Evolutionary conservation across 2,888 invertebrate genomes (phyloP).

Genomic region (Aquatica leii): DNA sequence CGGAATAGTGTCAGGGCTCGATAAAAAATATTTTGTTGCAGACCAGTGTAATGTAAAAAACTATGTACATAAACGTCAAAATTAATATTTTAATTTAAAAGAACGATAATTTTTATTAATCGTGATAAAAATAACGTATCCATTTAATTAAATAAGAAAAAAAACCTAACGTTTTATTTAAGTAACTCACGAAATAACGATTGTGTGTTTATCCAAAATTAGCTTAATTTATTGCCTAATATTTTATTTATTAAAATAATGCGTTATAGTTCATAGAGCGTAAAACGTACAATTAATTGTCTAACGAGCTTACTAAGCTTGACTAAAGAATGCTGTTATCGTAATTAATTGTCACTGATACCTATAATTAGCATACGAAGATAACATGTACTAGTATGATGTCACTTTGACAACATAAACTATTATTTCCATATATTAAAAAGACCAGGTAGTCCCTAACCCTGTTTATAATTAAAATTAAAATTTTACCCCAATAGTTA

Average conservation of each 20-base stretch:
- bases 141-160: not conserved
- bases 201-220: constrained; percentile 13
- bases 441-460: not conserved
- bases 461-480: constrained; percentile 12
- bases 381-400: constrained; percentile 27
- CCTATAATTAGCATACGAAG: constrained; percentile 39
- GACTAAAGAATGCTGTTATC: constrained; percentile 47
- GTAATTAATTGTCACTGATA: constrained; percentile 52
- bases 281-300: constrained; percentile 46
- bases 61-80: too few relatives aligned
- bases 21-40: too few relatives aligned
- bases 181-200: constrained; percentile 7
- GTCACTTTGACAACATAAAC: constrained; percentile 18
- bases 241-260: constrained; percentile 22
- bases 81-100: too few relatives aligned
- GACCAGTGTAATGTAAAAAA: too few relatives aligned
- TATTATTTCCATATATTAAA: constrained; percentile 22
- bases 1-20: too few relatives aligned
- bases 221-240: constrained; percentile 22
- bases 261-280: constrained; percentile 38
- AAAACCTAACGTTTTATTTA: not conserved
- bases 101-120: too few relatives aligned
- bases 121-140: not conserved
- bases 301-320: constrained; percentile 39
- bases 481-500: constrained; percentile 11